These are phyloP conservation scores for Brachyhypopomus gauderio DNA, from an alignment of 2,113 vertebrate species.

Conservation along the genomic window DNA sequence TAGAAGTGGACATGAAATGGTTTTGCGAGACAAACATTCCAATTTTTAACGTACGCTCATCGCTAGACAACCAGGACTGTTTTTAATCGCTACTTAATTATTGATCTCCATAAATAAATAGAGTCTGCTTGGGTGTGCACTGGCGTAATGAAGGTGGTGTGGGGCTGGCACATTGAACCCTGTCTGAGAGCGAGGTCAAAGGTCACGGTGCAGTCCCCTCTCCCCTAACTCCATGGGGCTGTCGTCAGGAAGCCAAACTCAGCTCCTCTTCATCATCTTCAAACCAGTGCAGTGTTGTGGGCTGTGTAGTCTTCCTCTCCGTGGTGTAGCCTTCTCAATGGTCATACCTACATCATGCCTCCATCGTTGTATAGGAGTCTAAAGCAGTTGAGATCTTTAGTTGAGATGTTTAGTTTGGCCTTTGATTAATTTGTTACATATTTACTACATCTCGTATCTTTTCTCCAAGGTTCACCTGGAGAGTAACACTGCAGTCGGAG, in stretches of 20 bases:
- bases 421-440: too few species aligned
- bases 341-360: background rate
- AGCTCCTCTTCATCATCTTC: background rate
- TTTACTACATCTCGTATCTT: too few species aligned
- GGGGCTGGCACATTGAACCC: background rate
- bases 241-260: background rate
- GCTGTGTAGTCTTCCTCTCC: too few species aligned
- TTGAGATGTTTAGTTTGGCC: too few species aligned
- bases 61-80: conserved; percentile 68
- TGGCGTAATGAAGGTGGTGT: background rate
- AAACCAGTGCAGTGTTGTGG: background rate
- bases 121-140: conserved; percentile 62
- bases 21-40: conserved; percentile 67
- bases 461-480: too few species aligned
- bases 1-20: conserved; percentile 74
- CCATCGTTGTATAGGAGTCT: background rate
- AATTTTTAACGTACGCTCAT: conserved; percentile 80
- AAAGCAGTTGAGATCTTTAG: background rate
- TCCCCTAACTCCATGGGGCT: background rate
- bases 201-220: background rate
- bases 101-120: conserved; percentile 77
- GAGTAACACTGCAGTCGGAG: too few species aligned
- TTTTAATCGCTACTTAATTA: conserved; percentile 79
- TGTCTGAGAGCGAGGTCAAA: background rate
- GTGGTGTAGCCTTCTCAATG: too few species aligned